These are phyloP conservation scores for Lacerta viridis DNA, from an alignment of 2,797 vertebrate species.

Conservation along the genomic window DNA sequence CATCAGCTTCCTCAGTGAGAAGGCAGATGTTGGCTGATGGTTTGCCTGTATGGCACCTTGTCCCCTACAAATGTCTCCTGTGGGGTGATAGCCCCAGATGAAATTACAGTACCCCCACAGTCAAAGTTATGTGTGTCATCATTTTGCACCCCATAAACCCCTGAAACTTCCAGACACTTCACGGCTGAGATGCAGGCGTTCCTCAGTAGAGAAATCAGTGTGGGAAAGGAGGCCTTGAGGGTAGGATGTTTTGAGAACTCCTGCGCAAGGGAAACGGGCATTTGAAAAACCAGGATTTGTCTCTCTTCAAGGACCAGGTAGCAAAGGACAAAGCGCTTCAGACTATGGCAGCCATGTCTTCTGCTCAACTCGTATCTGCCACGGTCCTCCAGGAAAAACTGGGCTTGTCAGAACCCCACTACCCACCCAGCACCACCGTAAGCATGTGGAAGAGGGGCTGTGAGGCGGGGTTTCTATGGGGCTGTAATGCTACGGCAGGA, in stretches of 20 bases:
- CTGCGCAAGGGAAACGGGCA: background rate
- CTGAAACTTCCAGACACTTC: background rate
- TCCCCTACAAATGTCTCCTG: background rate
- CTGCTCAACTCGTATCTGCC: conserved; percentile 95
- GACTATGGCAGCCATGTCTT: conserved; percentile 97
- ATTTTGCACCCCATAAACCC: background rate
- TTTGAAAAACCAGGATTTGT: background rate
- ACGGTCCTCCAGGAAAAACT: conserved; percentile 95
- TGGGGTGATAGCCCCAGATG: background rate
- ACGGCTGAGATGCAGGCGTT: background rate
- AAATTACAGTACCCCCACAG: background rate
- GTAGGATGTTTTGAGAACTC: background rate
- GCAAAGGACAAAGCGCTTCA: conserved; percentile 98
- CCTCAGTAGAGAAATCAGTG: background rate
- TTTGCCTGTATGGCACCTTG: background rate
- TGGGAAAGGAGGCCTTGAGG: background rate
- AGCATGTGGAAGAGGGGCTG: background rate
- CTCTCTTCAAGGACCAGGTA: conserved; percentile 88
- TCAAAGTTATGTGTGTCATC: too few relatives aligned
- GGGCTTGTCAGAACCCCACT: conserved; percentile 89
- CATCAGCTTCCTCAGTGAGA: background rate
- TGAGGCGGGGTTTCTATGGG: background rate
- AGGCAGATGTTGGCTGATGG: background rate
- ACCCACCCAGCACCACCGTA: conserved; percentile 90
- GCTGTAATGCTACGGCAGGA: background rate